Conservation (phyloP, 2,888 invertebrate genomes). For the Diadromus collaris region DNA sequence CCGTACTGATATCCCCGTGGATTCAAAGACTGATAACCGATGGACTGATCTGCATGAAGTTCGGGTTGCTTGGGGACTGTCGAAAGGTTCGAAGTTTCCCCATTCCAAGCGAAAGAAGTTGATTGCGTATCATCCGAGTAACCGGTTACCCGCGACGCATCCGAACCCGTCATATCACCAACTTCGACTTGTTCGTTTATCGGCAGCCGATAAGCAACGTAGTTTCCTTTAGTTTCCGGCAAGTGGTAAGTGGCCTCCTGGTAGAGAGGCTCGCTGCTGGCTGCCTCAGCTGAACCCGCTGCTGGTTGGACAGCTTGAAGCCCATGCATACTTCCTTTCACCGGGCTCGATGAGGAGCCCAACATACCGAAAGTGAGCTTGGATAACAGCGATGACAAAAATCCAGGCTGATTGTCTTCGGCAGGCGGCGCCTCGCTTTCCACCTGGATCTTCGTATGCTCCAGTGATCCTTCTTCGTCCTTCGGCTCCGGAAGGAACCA, state of each 20-base stretch:
- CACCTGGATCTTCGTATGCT: not conserved
- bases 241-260: constrained; percentile 38
- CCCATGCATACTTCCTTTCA: not conserved
- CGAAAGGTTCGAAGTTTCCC: not conserved
- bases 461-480: constrained; percentile 22
- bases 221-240: constrained; percentile 36
- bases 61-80: not conserved
- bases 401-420: constrained; percentile 24
- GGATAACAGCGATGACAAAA: constrained; percentile 38
- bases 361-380: constrained; percentile 44
- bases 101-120: not conserved
- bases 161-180: not conserved
- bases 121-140: constrained; percentile 35
- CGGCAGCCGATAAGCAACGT: constrained; percentile 50
- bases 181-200: constrained; percentile 17
- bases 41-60: not conserved
- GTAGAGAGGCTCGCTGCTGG: constrained; percentile 20
- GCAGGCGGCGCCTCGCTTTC: not conserved
- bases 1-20: constrained; percentile 27
- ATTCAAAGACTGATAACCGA: constrained; percentile 4
- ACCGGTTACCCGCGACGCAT: not conserved
- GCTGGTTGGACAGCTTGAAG: not conserved
- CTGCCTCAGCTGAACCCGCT: not conserved
- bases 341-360: constrained; percentile 17
- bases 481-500: constrained; percentile 55